phyloP scores from a whole-genome alignment of 2,888 invertebrate species.

The Augochlorella aurata region DNA sequence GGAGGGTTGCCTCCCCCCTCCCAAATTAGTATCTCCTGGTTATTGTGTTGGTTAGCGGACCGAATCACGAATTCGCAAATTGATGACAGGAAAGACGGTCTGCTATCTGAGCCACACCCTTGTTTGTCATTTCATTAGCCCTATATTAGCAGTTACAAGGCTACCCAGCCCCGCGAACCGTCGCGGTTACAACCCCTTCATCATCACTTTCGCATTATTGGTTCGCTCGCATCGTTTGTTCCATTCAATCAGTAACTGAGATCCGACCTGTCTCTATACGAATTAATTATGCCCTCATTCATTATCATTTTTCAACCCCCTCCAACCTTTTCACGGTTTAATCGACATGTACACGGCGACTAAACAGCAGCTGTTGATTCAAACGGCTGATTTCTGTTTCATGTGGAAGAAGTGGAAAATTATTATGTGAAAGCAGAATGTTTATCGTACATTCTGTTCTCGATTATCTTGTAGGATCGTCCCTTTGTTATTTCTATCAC shows the following conservation, averaged over 20 bases:
- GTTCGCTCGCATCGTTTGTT: neutral
- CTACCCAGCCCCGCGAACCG: neutral
- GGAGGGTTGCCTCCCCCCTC: neutral
- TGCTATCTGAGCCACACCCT: slow-evolving; percentile 45
- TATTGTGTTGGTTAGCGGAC: slow-evolving; percentile 11
- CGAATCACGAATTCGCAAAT: slow-evolving; percentile 64
- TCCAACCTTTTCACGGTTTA: neutral
- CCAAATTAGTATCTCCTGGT: neutral
- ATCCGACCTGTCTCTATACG: neutral
- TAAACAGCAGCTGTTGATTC: neutral
- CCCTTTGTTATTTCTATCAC: no score
- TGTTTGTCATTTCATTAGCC: slow-evolving; percentile 15
- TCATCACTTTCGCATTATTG: slow-evolving; percentile 1
- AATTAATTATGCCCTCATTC: neutral
- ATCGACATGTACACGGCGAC: neutral
- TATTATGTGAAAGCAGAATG: no score
- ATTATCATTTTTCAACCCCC: neutral
- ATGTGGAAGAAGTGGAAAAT: no score
- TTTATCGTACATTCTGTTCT: no score
- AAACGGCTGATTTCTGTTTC: neutral
- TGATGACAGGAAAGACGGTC: slow-evolving; percentile 18
- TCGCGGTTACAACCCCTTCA: neutral
- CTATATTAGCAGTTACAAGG: neutral
- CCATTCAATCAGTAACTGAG: slow-evolving; percentile 6
- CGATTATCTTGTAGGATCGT: no score